Evolutionary conservation across 2,113 vertebrate genomes (phyloP).

Genomic region (Cyphomyrus plagiostoma): DNA sequence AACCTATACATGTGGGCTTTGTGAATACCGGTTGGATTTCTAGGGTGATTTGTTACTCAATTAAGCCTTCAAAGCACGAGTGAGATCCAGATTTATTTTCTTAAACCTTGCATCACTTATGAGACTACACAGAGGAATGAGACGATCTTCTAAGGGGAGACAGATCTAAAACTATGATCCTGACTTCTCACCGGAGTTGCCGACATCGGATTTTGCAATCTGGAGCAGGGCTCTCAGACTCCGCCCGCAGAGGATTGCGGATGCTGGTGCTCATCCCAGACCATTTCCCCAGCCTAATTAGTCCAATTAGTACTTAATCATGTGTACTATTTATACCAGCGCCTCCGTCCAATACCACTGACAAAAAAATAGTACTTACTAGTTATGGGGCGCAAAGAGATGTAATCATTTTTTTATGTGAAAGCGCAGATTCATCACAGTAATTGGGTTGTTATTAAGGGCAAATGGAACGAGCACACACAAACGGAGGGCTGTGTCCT

Average conservation of each 20-base stretch:
- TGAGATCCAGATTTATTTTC: not conserved
- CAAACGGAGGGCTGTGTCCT: not conserved
- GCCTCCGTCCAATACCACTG: not conserved
- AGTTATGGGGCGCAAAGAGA: constrained; percentile 4
- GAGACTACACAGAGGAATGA: not conserved
- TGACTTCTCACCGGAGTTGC: not conserved
- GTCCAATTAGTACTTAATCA: constrained; percentile 6
- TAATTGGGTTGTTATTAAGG: not conserved
- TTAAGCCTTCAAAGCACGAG: not conserved
- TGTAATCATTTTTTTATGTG: constrained; percentile 10
- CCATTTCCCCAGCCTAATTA: constrained; percentile 3
- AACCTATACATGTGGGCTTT: not conserved
- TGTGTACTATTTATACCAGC: constrained; percentile 4
- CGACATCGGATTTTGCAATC: not conserved
- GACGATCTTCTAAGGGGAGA: not conserved
- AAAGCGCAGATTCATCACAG: constrained; percentile 4
- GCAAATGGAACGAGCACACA: not conserved
- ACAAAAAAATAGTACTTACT: constrained; percentile 1
- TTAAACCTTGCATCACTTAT: not conserved
- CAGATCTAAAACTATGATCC: not conserved
- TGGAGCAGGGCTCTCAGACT: not conserved
- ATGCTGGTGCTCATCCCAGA: not conserved
- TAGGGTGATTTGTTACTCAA: not conserved
- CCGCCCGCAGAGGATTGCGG: not conserved
- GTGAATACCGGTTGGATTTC: not conserved